Evolutionary conservation across 2,888 invertebrate species (phyloP).

Genomic region (Halictus ligatus): DNA sequence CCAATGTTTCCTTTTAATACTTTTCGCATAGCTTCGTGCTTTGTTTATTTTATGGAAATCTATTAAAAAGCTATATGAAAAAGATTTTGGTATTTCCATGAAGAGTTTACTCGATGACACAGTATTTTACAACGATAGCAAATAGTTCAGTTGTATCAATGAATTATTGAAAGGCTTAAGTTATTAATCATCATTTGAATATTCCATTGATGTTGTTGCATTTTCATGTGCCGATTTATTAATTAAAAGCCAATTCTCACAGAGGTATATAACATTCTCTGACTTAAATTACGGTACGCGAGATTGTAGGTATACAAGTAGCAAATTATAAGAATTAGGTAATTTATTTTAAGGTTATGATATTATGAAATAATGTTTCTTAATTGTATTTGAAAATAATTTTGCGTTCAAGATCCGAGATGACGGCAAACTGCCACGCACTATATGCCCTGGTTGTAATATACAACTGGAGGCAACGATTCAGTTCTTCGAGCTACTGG

Average conservation of each 20-base stretch:
- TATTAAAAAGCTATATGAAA: neutral
- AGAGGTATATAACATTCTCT: neutral
- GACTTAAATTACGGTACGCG: neutral
- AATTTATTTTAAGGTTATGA: conserved; percentile 32
- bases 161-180: neutral
- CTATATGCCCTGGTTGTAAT: conserved; percentile 91
- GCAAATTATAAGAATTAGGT: neutral
- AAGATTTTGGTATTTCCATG: neutral
- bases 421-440: conserved; percentile 89
- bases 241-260: neutral
- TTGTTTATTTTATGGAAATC: neutral
- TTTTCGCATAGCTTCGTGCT: conserved; percentile 13
- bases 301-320: neutral
- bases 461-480: conserved; percentile 91
- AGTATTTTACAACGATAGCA: neutral
- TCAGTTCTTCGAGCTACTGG: conserved; percentile 90
- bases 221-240: neutral
- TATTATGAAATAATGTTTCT: neutral
- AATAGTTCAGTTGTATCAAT: neutral
- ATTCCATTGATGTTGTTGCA: neutral
- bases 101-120: neutral
- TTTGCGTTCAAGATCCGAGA: conserved; percentile 87
- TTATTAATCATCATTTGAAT: neutral
- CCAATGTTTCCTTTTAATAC: conserved; percentile 44
- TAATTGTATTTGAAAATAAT: conserved; percentile 1